Evolutionary conservation across 1,140 invertebrate genomes (phyloP).

Genomic region (Leptinotarsa texana): DNA sequence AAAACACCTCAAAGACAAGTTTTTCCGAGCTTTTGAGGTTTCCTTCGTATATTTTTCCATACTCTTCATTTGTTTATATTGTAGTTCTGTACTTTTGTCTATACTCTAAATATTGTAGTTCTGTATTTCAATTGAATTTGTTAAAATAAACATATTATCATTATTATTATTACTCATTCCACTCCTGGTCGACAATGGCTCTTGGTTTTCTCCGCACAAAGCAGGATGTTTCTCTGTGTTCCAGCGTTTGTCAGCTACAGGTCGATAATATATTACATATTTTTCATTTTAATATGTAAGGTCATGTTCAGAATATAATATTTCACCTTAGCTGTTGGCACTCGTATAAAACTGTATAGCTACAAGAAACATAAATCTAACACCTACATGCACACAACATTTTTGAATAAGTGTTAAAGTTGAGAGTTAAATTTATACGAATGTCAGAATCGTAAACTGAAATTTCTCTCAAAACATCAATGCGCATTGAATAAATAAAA

Average conservation of each 20-base stretch:
- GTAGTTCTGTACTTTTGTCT: no score
- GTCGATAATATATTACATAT: constrained; percentile 39
- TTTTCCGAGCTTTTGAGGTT: no score
- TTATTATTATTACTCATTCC: no score
- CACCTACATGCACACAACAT: constrained; percentile 29
- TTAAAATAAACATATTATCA: no score
- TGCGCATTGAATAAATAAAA: background rate
- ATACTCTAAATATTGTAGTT: no score
- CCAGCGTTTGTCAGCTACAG: constrained; percentile 32
- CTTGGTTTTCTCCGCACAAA: background rate
- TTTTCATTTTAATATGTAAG: constrained; percentile 46
- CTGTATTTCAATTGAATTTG: no score
- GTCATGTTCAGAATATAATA: constrained; percentile 47
- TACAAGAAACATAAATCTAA: constrained; percentile 42
- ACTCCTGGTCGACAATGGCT: no score
- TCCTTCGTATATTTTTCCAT: no score
- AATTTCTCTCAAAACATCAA: constrained; percentile 16
- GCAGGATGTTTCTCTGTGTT: constrained; percentile 8
- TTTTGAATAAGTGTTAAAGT: constrained; percentile 27
- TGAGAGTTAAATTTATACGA: constrained; percentile 23
- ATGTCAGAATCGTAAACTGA: constrained; percentile 20
- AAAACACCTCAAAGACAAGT: no score
- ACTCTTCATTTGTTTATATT: no score
- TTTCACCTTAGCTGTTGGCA: constrained; percentile 47
- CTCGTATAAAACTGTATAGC: constrained; percentile 39